A percentile compares a stretch with the other conserved stretches of the same genome.
Conservation (phyloP, 2,888 invertebrate genomes). For the Loripinus fragilis region DNA sequence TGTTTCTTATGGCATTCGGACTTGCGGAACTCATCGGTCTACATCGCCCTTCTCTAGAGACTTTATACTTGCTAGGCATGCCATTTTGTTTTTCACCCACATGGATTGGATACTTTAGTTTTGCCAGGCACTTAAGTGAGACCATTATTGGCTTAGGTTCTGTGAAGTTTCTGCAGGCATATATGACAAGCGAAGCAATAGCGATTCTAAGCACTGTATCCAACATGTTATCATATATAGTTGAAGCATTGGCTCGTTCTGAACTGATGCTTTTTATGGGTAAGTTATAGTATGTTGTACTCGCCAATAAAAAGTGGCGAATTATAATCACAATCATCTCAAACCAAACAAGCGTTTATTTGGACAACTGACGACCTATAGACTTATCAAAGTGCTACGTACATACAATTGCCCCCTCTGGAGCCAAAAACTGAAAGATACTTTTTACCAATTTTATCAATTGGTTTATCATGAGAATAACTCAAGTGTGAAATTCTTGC, state of each 20-base stretch:
- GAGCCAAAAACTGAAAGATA: no score
- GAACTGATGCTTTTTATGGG: conserved; percentile 39
- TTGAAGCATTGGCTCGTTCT: conserved; percentile 41
- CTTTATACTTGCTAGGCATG: conserved; percentile 43
- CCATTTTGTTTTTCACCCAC: conserved; percentile 52
- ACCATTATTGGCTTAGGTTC: conserved; percentile 30
- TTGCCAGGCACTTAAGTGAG: conserved; percentile 28
- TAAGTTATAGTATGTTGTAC: no score
- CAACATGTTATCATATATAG: conserved; percentile 23
- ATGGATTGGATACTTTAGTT: conserved; percentile 37
- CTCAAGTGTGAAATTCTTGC: no score
- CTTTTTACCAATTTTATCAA: no score
- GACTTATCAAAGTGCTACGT: no score
- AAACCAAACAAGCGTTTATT: neutral
- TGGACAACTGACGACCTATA: neutral
- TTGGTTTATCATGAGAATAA: no score
- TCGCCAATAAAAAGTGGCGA: no score
- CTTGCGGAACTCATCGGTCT: conserved; percentile 28
- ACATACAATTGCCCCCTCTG: no score
- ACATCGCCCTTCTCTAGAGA: conserved; percentile 36
- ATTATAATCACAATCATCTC: neutral
- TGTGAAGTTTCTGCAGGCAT: conserved; percentile 30
- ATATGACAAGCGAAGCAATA: conserved; percentile 45
- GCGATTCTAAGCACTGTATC: conserved; percentile 39
- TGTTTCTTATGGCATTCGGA: conserved; percentile 34